Evolutionary conservation across 2,888 invertebrate genomes (phyloP), one percentile per base, ranked within the genome.

Genomic region (Therioaphis trifolii): DNA sequence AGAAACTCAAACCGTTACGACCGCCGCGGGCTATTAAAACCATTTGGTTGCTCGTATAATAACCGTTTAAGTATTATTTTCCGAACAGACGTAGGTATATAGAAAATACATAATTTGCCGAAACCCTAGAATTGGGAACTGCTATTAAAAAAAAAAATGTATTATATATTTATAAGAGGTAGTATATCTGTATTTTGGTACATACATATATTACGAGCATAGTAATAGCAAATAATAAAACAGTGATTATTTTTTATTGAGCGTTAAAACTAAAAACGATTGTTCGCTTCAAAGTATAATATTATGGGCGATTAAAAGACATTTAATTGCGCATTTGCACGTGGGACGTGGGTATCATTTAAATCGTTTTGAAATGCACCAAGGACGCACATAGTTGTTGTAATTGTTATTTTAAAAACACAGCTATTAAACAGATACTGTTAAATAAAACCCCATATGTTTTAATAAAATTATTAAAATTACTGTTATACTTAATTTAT

Each of bases 221-320:
- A 58, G 21, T n/a, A n/a, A n/a, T n/a, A n/a, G n/a, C n/a, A 24
- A 55, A 46, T 43, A 69, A 71, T 27, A 43, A 46, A 71, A 27
- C 11, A 4, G 46, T 46, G 71, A 71, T 71, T 71, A 69, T 68
- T 69, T 69, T 43, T 69, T 69, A 46, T 43, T 43, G 71, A 71
- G 18, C 46, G 18, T 71, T 27, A 18, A 43, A 46, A 71, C 71
- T 4, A 46, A 71, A 18, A 71, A 27, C 27, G 58, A 12, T 24
- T 9, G 12, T 35, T 35, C 3, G 35, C 35, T 35, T n/a, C 35
- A 35, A 7, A n/a, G n/a, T 55, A n/a, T 18, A 40, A 24, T 7
- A 15, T 43, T 15, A 18, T 7, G 12, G 27, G 11, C 49, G 11
- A 49, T 71, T 71, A 18, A 15, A 52, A 11, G 12, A 72, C 29